Evolutionary conservation across 1,140 invertebrate species (phyloP), one percentile per base, ranked within the genome.

Genomic region (Bradysia coprophila): DNA sequence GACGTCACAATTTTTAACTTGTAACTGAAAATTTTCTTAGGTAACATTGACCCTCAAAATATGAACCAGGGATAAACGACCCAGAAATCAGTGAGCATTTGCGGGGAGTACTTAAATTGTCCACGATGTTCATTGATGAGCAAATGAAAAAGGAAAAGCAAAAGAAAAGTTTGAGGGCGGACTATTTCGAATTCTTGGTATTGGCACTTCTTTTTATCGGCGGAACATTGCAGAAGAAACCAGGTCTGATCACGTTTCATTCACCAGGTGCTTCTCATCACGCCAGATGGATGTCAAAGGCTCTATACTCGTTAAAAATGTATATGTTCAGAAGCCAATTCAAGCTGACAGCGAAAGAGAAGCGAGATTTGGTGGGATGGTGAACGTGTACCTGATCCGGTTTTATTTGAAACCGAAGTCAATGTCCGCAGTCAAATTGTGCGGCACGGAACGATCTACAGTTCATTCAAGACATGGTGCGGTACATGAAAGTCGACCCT

Each of bases 221-320:
- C 18, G 32, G n/a, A 13, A 34, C n/a, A 4, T 13, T 3, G n/a
- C 18, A 5, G n/a, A n/a, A n/a, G n/a, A n/a, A n/a, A 5, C 13
- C 32, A 5, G 11, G 32, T 15, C n/a, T 5, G 4, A 16, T 4
- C n/a, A 3, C 5, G n/a, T 34, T 34, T 34, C 32, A 16, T 11
- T 3, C 3, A 11, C 46, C 41, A 40, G 50, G 49, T n/a, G 46
- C 50, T 28, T 38, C 32, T 24, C 44, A 50, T 44, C 46, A 48
- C 23, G 48, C 48, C 16, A 42, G 48, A 37, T 51, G 48, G 47
- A 51, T 51, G 45, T 40, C 48, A 1, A 49, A 49, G 43, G 42
- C 38, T 21, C 44, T 53, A 31, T 52, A 51, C 43, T 38, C 36
- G 11, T 38, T 51, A 22, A 51, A 52, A 46, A 53, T 52, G n/a